Evolutionary conservation across 2,797 vertebrate genomes (phyloP), one percentile per base, ranked within the genome.

Genomic region (Molothrus aeneus): DNA sequence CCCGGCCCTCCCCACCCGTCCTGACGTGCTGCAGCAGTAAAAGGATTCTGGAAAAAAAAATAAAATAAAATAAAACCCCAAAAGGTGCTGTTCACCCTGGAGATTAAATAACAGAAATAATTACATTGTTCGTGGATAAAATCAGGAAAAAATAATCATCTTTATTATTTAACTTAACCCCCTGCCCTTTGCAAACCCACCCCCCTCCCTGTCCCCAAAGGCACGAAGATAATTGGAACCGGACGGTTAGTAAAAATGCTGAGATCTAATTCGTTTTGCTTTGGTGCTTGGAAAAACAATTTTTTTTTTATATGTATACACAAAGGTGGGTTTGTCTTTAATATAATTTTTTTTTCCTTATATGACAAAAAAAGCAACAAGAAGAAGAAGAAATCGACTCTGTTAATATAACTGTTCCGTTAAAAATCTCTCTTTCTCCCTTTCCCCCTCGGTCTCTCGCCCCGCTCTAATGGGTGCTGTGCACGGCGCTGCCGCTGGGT

Each of bases 331-430:
- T 96, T 97, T 96, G 98, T 98, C 97, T 97, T 98, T 98, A 98
- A 98, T 96, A 97, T 97, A 96, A 94, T 92, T 93, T 90, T 90
- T 90, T 93, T 95, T 95, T 97, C 98, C 98, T 96, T 98, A 96
- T 96, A 98, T 97, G 97, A 97, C 97, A 98, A 98, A 98, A 98
- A 98, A 98, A 95, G 93, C 94, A 95, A 95, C 93, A 97, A 95
- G 2, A 97, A 95, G 64, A 97, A 96, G 96, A 97, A 97, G 96
- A 97, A 96, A 96, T 97, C 73, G 73, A 97, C 95, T 97, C 97
- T 97, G 98, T 98, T 98, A 97, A 98, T 98, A 98, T 97, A 98
- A 97, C 96, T 97, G 98, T 97, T 98, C 97, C 59, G 95, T 97
- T 96, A 96, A 97, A 96, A 96, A 96, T 97, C 90, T 96, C 93